Conservation (phyloP, 2,113 vertebrate genomes). For the Zosterops lateralis region DNA sequence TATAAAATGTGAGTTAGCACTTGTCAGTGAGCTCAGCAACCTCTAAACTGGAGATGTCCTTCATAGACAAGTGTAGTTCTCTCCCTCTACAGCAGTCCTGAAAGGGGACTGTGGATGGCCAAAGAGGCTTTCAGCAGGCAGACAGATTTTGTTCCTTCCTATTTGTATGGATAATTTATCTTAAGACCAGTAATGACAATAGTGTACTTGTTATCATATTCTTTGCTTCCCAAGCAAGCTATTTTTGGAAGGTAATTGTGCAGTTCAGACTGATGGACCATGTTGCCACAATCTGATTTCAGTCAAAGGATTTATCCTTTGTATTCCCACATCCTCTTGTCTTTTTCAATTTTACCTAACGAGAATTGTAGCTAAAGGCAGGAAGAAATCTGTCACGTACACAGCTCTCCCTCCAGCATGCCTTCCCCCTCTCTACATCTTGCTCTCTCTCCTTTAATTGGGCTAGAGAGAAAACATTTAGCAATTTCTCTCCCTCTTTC, state of each 20-base stretch:
- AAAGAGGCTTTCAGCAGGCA: background rate
- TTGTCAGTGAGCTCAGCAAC: background rate
- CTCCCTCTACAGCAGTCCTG: background rate
- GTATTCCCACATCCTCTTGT: background rate
- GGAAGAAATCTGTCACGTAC: conserved; percentile 4
- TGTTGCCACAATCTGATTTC: background rate
- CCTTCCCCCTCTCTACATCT: background rate
- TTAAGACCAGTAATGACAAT: background rate
- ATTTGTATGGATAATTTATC: background rate
- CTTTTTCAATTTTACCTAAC: conserved; percentile 5
- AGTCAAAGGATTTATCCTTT: conserved; percentile 7
- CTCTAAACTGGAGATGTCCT: background rate
- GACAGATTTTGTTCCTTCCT: background rate
- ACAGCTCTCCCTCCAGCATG: background rate
- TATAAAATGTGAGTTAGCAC: background rate
- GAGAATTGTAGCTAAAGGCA: conserved; percentile 18
- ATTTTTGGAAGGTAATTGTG: background rate
- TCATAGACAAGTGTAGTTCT: background rate
- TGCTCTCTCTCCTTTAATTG: conserved; percentile 34
- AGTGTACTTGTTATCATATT: background rate
- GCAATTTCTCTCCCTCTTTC: conserved; percentile 14
- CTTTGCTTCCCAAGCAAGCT: background rate
- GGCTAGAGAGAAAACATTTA: conserved; percentile 50
- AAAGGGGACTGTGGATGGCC: background rate
- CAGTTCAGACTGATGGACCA: background rate